Base-by-base conservation (phyloP, 2,113 vertebrate genomes). In the Sphaerodactylus townsendi region DNA sequence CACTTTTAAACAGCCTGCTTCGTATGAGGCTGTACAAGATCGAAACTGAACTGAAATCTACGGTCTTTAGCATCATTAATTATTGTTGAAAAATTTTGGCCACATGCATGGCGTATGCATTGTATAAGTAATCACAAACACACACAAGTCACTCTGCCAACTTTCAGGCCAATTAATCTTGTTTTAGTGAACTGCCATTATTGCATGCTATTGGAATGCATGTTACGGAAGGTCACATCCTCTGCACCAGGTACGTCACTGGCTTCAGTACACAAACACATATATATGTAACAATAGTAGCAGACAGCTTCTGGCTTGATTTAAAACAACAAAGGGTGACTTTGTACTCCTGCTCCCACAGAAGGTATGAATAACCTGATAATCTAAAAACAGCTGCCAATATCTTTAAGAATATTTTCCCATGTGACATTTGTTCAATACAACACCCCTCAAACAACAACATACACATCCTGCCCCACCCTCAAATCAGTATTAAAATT, bases 171-270 rank as follows among this genome's bases (percentile, higher is more conserved):
- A 93, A 91, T 90, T 83, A 90, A 88, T 91, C 87, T 71, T 66
- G 80, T 86, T 80, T 92, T 89, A 87, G 91, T 89, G 78, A 81
- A 53, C 15, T 92, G 88, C 83, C 85, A 79, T 88, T 89, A 92
- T 70, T 85, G 81, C 90, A 93, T 35, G 59, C 21, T 33, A 86
- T 71, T 90, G 91, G 93, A 92, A 94, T 44, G 82, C 6, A 15
- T 5, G 10, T 53, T 87, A 86, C 1, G 1, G 90, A 88, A 86
- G 87, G 90, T 88, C 90, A 89, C 41, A 87, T 84, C 87, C 82
- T 86, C 80, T 84, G 68, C 72, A 87, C 48, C 0, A 1, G 53
- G 68, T 33, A 86, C 75, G 62, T 90, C 41, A 14, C 3, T 44
- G 50, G 80, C 35, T 62, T 79, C 81, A 66, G 53, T 1, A 2